Evolutionary conservation across 2,888 invertebrate genomes (phyloP), one percentile per base, ranked within the genome.

Genomic region (Aspidiotus destructor): DNA sequence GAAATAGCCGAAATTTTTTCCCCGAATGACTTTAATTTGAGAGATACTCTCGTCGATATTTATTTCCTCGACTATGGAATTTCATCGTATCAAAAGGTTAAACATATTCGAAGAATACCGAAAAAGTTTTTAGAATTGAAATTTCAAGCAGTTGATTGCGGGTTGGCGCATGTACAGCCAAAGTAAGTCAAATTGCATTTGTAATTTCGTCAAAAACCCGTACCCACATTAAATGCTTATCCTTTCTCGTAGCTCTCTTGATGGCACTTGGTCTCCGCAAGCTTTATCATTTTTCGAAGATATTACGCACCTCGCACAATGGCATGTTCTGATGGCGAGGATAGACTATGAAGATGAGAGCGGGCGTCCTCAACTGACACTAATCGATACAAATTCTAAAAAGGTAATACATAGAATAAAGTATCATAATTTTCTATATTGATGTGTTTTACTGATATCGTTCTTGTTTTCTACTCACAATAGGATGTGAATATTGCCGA

Each of bases 71-170:
- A 67, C 60, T 67, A 17, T 2, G 67, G 67, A 5, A 13, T 48
- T 28, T 67, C 67, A 13, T 13, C 55, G 10, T 67, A 28, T 13
- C 41, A 44, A 15, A 44, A 42, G 5, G 13, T 67, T 8, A 58
- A 40, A 15, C 9, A 60, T 52, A 44, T 67, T 17, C 60, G 67
- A 60, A 40, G 28, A 28, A 48, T 67, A 44, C 67, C 67, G 1
- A 9, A 42, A 11, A 40, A 44, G 8, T 67, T 60, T 52, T 67
- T 67, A 16, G 58, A 58, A n/a, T 15, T 67, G 1, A 60, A 67
- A 44, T 67, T 67, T 15, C 67, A 67, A 67, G 67, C 67, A 40
- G 60, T 67, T 41, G 67, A 67, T 48, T 67, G 67, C 15, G 17
- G 60, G 8, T 15, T 58, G 8, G 42, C 67, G 6, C 58, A 58